A percentile compares a stretch with the other conserved stretches of the same genome.
phyloP scores from a whole-genome alignment of 2,113 vertebrate genomes.

The Solea senegalensis region DNA sequence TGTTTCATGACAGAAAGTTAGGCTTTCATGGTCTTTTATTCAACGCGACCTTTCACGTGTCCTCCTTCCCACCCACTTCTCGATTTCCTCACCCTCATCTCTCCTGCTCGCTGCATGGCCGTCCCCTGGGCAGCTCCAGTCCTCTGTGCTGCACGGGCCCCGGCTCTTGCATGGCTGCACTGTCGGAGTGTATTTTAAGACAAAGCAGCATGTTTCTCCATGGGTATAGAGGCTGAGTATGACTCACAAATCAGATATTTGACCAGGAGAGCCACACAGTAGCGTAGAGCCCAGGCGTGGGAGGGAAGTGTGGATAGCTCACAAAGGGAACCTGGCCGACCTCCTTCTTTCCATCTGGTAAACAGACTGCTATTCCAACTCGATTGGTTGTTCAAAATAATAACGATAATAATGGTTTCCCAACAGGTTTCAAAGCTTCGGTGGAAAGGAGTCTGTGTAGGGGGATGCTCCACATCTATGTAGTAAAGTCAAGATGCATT shows the following conservation, averaged over 20 bases:
- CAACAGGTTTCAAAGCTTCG: slow-evolving; percentile 36
- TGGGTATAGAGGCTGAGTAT: slow-evolving; percentile 70
- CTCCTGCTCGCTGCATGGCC: slow-evolving; percentile 48
- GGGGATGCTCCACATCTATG: slow-evolving; percentile 22
- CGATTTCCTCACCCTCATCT: slow-evolving; percentile 61
- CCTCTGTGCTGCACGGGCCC: slow-evolving; percentile 45
- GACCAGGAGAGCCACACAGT: slow-evolving; percentile 74
- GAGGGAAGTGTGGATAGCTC: slow-evolving; percentile 76
- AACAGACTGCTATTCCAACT: slow-evolving; percentile 72
- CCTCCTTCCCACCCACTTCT: slow-evolving; percentile 60
- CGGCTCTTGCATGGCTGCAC: slow-evolving; percentile 67
- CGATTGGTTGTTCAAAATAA: slow-evolving; percentile 65
- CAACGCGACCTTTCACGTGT: slow-evolving; percentile 64
- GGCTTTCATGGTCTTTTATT: slow-evolving; percentile 69
- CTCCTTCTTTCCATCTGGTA: slow-evolving; percentile 77
- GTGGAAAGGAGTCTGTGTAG: slow-evolving; percentile 15
- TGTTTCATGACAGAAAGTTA: slow-evolving; percentile 67
- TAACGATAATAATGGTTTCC: slow-evolving; percentile 33
- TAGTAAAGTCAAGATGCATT: slow-evolving; percentile 19
- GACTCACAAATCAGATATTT: slow-evolving; percentile 81
- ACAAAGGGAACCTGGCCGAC: slow-evolving; percentile 74
- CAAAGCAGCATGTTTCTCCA: slow-evolving; percentile 71
- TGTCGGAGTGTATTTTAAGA: slow-evolving; percentile 78
- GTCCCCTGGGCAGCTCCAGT: slow-evolving; percentile 60
- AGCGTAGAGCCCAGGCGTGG: slow-evolving; percentile 70